These are phyloP conservation scores for Sternotherus odoratus DNA, from an alignment of 2,797 vertebrate species.

Conservation along the genomic window DNA sequence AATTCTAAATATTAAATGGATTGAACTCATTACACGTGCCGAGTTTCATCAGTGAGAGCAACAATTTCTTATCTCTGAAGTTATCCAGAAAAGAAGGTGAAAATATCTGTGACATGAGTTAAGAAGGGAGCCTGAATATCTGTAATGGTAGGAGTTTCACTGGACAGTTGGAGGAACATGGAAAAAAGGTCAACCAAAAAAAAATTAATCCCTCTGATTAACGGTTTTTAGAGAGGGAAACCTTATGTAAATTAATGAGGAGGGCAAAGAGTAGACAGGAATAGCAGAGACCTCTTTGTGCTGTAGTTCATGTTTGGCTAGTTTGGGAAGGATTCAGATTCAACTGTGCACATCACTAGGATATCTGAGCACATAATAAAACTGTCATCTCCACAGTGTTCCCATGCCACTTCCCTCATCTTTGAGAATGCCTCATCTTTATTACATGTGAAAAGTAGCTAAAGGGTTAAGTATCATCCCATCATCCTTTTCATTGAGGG, in stretches of 20 bases:
- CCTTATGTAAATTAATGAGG: neutral
- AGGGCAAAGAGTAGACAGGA: rapidly evolving
- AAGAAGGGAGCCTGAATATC: neutral
- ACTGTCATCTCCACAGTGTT: neutral
- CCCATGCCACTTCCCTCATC: neutral
- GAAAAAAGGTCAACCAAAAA: neutral
- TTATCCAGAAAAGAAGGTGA: neutral
- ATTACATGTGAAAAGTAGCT: neutral
- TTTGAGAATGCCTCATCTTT: neutral
- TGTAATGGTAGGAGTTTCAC: neutral
- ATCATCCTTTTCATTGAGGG: neutral
- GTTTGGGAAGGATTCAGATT: neutral
- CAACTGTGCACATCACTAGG: neutral
- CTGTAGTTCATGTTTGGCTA: neutral
- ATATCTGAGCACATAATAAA: neutral
- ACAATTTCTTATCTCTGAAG: neutral
- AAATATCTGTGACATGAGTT: neutral
- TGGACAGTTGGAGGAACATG: neutral
- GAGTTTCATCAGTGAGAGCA: neutral
- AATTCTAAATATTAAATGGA: neutral
- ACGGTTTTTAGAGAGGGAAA: neutral
- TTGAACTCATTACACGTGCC: neutral
- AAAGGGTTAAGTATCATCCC: neutral
- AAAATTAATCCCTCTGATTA: neutral
- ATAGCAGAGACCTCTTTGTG: neutral